A percentile compares a stretch with the other conserved stretches of the same genome.
Evolutionary conservation across 2,113 vertebrate genomes (phyloP).

Genomic region (Anolis sagrei): DNA sequence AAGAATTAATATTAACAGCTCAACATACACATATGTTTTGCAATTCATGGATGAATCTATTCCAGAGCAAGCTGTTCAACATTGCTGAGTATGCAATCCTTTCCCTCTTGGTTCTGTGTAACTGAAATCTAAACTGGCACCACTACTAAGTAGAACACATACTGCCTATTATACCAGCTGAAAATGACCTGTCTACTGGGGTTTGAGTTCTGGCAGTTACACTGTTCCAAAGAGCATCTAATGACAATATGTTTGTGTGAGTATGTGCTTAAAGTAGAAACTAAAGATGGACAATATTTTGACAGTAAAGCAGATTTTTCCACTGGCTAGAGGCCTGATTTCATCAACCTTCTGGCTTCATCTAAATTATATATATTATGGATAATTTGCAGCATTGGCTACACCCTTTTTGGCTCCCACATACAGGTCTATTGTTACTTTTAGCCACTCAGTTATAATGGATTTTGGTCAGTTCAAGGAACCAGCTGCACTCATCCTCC

Average conservation of each 20-base stretch:
- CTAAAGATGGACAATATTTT: slow-evolving; percentile 22
- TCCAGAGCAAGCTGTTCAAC: background rate
- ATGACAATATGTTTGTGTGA: background rate
- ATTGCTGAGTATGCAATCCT: background rate
- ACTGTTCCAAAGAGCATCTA: background rate
- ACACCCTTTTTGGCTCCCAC: slow-evolving; percentile 13
- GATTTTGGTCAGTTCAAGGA: slow-evolving; percentile 6
- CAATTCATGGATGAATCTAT: background rate
- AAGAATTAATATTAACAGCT: background rate
- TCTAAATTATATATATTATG: slow-evolving; percentile 34
- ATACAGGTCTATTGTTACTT: slow-evolving; percentile 23
- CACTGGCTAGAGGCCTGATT: slow-evolving; percentile 6
- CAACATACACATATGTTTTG: background rate
- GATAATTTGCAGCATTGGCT: slow-evolving; percentile 27
- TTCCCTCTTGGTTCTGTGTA: background rate
- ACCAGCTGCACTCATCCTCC: slow-evolving; percentile 19
- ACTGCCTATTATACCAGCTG: background rate
- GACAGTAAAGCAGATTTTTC: slow-evolving; percentile 17
- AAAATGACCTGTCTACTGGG: background rate
- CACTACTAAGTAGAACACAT: background rate
- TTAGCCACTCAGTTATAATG: background rate
- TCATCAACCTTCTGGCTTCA: slow-evolving; percentile 23
- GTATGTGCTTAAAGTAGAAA: background rate
- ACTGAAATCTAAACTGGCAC: background rate
- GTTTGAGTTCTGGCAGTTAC: background rate